A percentile compares a stretch with the other conserved stretches of the same genome.
Evolutionary conservation across 2,797 vertebrate genomes (phyloP).

Genomic region (Arnoldichthys spilopterus): DNA sequence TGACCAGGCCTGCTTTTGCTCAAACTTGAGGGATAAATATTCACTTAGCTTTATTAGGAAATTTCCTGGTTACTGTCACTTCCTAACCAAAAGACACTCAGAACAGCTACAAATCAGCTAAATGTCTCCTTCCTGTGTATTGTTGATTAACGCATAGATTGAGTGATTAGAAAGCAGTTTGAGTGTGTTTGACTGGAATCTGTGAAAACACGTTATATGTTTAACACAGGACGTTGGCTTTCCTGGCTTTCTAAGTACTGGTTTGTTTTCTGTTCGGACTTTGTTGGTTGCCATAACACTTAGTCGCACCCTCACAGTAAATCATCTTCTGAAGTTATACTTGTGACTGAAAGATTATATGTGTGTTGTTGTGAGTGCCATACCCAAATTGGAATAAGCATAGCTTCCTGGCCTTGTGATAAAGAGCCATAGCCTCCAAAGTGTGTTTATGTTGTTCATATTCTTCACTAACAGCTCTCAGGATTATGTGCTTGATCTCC

Average conservation of each 20-base stretch:
- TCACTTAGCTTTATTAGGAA: slow-evolving; percentile 35
- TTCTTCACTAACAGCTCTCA: slow-evolving; percentile 18
- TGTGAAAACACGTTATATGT: slow-evolving; percentile 42
- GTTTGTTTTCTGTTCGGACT: slow-evolving; percentile 30
- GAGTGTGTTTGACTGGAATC: slow-evolving; percentile 27
- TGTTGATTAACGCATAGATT: slow-evolving; percentile 14
- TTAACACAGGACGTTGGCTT: slow-evolving; percentile 28
- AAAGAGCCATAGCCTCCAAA: not conserved
- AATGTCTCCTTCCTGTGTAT: slow-evolving; percentile 15
- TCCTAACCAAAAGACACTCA: not conserved
- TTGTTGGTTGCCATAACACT: slow-evolving; percentile 20
- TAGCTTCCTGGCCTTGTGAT: slow-evolving; percentile 8
- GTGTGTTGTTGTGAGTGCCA: slow-evolving; percentile 1
- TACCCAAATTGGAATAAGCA: slow-evolving; percentile 4
- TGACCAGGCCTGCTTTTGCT: slow-evolving; percentile 48
- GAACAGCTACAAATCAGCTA: slow-evolving; percentile 1
- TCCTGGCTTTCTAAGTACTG: slow-evolving; percentile 14
- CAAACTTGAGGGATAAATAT: slow-evolving; percentile 34
- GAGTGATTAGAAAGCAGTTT: slow-evolving; percentile 30
- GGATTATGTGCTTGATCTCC: slow-evolving; percentile 34
- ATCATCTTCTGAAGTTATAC: slow-evolving; percentile 28
- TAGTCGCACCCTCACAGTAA: slow-evolving; percentile 29
- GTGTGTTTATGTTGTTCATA: slow-evolving; percentile 40
- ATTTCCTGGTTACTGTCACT: slow-evolving; percentile 30
- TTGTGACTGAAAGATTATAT: slow-evolving; percentile 35